These are phyloP conservation scores for Lucilia cuprina DNA, from an alignment of 1,140 invertebrate species.

Conservation along the genomic window DNA sequence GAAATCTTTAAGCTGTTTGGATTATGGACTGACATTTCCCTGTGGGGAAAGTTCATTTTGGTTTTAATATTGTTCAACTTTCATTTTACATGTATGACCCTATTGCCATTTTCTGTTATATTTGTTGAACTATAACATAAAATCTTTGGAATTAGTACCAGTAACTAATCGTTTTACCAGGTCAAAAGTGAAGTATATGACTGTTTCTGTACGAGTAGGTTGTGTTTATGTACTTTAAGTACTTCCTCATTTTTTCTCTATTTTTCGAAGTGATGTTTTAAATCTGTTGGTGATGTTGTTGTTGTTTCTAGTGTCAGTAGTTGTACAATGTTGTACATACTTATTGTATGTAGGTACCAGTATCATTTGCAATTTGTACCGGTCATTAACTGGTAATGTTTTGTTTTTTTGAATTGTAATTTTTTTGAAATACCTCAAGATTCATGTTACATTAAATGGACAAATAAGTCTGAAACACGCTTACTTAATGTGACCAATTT, in stretches of 20 bases:
- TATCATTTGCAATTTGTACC: background rate
- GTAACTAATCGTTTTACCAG: conserved; percentile 21
- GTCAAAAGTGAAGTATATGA: conserved; percentile 5
- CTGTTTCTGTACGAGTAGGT: background rate
- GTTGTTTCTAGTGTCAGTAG: background rate
- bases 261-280: background rate
- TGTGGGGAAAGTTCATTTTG: background rate
- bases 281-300: background rate
- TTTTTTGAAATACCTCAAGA: conserved; percentile 7
- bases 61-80: background rate
- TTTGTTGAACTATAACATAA: background rate
- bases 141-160: background rate
- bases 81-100: background rate
- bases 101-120: background rate
- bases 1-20: no score
- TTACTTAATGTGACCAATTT: background rate
- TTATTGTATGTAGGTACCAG: background rate
- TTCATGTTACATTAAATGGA: conserved; percentile 14
- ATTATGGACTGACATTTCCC: no score
- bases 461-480: background rate
- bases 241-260: conserved; percentile 19
- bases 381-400: conserved; percentile 9
- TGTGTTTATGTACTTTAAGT: conserved; percentile 13
- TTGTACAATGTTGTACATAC: no score
- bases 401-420: background rate